Base-by-base conservation (phyloP, 2,113 vertebrate species). In the Oncorhynchus keta region DNA sequence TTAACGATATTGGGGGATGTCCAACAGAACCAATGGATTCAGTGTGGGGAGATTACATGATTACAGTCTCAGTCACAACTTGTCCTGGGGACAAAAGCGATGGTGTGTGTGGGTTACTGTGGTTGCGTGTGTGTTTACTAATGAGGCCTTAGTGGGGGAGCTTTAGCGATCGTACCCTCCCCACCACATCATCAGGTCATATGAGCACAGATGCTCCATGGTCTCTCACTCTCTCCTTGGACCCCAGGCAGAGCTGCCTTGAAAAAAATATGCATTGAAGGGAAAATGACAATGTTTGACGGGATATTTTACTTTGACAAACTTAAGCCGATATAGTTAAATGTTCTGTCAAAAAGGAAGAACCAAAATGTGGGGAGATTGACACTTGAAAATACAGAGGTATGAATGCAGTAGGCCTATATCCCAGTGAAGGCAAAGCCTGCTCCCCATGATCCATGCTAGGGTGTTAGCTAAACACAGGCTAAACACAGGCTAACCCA, bases 1-100 rank as follows among this genome's bases (percentile, higher is more conserved):
- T 76, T 80, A 89, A 88, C 87, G 90, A 93, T 90, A 77, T 79
- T 48, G 73, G 68, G 70, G 83, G 79, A 84, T 83, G 91, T 92
- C 90, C 85, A 87, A 87, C 76, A 57, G 75, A 48, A 73, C 22
- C 2, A 57, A n/a, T 5, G 16, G 59, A 8, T 48, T 80, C 74
- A 76, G 0, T 76, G 68, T 75, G 45, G 76, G 71, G 67, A 68
- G 18, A 8, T 83, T 61, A 76, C 77, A 72, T 84, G 80, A 75
- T 62, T 9, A 3, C n/a, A 20, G 22, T 30, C 22, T 71, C 68
- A 18, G 74, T 73, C 13, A 35, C 30, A 67, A 72, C 48, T 74
- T 70, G 9, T 45, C 39, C 12, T 45, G 2, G 2, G 51, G 30
- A 80, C 68, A 30, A 48, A 78, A n/a, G 68, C 28, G 30, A 26